These are phyloP conservation scores for Halichondria panicea DNA, from an alignment of 37 sponge, comb jelly and placozoan species.

Conservation along the genomic window DNA sequence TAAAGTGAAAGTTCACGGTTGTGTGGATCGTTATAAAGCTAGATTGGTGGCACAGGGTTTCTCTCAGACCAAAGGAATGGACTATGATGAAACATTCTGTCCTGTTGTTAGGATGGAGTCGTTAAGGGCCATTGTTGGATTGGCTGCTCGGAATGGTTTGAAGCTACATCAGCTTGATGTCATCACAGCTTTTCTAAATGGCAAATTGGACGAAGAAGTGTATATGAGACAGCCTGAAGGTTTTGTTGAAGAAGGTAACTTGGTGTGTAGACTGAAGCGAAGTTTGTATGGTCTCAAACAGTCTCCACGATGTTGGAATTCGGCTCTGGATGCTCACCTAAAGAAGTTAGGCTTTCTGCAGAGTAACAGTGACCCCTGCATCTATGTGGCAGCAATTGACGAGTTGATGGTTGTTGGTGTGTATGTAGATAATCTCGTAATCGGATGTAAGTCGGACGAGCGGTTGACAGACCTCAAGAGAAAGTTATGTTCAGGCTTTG, in stretches of 20 bases:
- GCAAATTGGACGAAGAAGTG: conserved; percentile 31
- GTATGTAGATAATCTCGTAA: too few relatives aligned
- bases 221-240: conserved; percentile 47
- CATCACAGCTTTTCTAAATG: conserved; percentile 37
- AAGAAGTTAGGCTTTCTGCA: conserved; percentile 40
- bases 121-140: conserved; percentile 20
- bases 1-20: conserved; percentile 34
- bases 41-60: conserved; percentile 41
- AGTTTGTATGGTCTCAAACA: conserved; percentile 52
- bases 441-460: too few relatives aligned
- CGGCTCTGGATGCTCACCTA: conserved; percentile 23
- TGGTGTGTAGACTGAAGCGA: conserved; percentile 27
- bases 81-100: conserved; percentile 44
- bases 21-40: conserved; percentile 27
- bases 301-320: conserved; percentile 38
- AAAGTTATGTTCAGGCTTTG: too few relatives aligned
- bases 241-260: conserved; percentile 21
- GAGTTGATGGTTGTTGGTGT: too few relatives aligned
- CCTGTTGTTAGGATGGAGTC: conserved; percentile 39
- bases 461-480: too few relatives aligned
- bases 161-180: conserved; percentile 43
- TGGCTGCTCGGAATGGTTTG: conserved; percentile 17
- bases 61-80: conserved; percentile 28
- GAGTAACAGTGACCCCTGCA: conserved; percentile 35
- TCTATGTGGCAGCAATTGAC: conserved; percentile 14